phyloP scores from a whole-genome alignment of 2,797 vertebrate species.

The Sebastes reedi region DNA sequence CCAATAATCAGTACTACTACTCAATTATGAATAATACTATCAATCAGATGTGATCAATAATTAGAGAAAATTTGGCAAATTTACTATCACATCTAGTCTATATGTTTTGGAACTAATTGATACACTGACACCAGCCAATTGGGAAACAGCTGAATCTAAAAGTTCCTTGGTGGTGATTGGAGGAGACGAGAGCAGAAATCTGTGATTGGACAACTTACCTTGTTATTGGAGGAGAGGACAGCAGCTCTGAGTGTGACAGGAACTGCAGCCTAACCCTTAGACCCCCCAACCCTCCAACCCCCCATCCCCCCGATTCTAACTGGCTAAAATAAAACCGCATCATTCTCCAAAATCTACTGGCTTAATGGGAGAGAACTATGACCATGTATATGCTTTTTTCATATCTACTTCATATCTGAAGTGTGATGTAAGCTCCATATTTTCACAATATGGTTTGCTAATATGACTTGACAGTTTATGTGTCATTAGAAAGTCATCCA shows the following conservation, averaged over 20 bases:
- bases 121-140: constrained; percentile 47
- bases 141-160: constrained; percentile 50
- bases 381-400: constrained; percentile 8
- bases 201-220: constrained; percentile 57
- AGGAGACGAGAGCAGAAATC: constrained; percentile 73
- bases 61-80: constrained; percentile 35
- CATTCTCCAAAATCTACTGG: constrained; percentile 12
- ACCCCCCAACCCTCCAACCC: constrained; percentile 35
- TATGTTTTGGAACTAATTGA: constrained; percentile 26
- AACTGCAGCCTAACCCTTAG: constrained; percentile 64
- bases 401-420: constrained; percentile 40
- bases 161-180: constrained; percentile 73
- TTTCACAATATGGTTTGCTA: constrained; percentile 48
- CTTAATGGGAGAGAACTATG: constrained; percentile 5
- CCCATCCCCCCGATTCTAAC: constrained; percentile 45
- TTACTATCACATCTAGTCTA: constrained; percentile 55
- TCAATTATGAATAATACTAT: constrained; percentile 26
- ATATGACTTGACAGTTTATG: constrained; percentile 46
- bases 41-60: constrained; percentile 66
- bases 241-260: constrained; percentile 69
- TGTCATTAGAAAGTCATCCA: constrained; percentile 61
- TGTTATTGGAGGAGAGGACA: constrained; percentile 64
- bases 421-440: constrained; percentile 56
- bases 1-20: constrained; percentile 63
- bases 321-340: constrained; percentile 13